phyloP scores from a whole-genome alignment of 2,113 vertebrate species.

The Crotalus horridus region DNA sequence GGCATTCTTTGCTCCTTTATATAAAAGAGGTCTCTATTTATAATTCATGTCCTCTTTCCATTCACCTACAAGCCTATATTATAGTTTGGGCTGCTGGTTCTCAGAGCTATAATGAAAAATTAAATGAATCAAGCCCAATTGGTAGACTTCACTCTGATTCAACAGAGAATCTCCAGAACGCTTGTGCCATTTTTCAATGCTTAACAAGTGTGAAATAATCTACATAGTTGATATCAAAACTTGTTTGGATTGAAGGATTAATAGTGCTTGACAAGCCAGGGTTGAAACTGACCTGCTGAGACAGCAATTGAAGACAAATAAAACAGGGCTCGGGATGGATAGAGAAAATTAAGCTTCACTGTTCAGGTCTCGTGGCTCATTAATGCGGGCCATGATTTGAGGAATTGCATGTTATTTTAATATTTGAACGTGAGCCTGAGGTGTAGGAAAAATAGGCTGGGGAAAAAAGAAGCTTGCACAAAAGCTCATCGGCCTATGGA shows the following conservation, averaged over 20 bases:
- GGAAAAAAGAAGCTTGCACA: neutral
- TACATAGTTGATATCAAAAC: conserved; percentile 1
- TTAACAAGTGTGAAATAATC: conserved; percentile 16
- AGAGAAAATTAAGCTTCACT: neutral
- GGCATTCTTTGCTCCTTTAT: neutral
- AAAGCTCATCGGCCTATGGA: neutral
- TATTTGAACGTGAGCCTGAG: neutral
- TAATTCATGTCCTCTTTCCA: neutral
- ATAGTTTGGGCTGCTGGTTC: neutral
- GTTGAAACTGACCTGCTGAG: neutral
- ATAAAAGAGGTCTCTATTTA: neutral
- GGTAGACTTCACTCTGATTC: neutral
- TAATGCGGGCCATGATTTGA: neutral
- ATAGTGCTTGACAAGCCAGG: conserved; percentile 14
- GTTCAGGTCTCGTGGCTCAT: conserved; percentile 5
- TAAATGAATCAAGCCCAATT: neutral
- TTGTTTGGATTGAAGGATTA: conserved; percentile 1
- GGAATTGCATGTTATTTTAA: conserved; percentile 22
- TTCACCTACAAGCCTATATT: neutral
- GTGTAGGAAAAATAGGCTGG: neutral
- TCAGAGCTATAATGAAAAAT: neutral
- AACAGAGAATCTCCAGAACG: neutral
- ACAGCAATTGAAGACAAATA: conserved; percentile 1
- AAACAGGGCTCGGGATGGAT: neutral
- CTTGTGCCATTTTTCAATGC: neutral